Evolutionary conservation across 30 jellyfish, hydroid and myxozoan species (phyloP), one percentile per base, ranked within the genome.

Genomic region (Turritopsis dohrnii): DNA sequence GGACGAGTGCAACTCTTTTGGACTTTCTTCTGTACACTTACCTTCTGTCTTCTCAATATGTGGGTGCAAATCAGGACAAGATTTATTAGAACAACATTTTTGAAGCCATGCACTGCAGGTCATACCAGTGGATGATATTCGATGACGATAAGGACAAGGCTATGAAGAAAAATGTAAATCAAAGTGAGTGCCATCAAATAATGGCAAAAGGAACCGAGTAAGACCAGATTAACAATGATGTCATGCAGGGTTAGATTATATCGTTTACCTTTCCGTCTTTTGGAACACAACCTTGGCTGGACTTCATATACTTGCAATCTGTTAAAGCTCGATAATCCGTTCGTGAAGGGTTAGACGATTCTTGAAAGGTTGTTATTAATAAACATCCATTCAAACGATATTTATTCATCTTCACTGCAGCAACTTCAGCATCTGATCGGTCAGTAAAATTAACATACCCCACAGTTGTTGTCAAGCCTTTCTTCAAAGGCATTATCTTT

Each of bases 71-170:
- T 1, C 30, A 23, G 28, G 31, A 69, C 77, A 69, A 19, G 28
- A 7, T n/a, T n/a, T 69, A 69, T 69, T 69, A 27, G 30, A 7
- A 27, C 77, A 69, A 9, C 19, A 9, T 69, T 19, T 19, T 27
- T 69, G 31, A 23, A 69, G 0, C 77, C 77, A 69, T n/a, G 77
- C 77, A 0, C 19, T 27, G 19, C 77, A 69, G 16, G 30, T 19
- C 28, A 7, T 27, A 0, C 30, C 77, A 69, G 77, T 23, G 28
- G 77, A 27, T 23, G 28, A n/a, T 27, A 27, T 27, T 21, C 28
- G 30, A 27, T 69, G 77, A 27, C 77, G 77, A 69, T 69, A 69
- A 9, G 77, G 77, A 69, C 77, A 69, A 69, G 77, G 77, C 77
- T 69, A 27, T 69, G 30, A 69, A 69, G 31, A 69, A 69, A 69